These are phyloP conservation scores for Drosophila setosimentum DNA, from an alignment of 2,888 invertebrate genomes.

Conservation along the genomic window DNA sequence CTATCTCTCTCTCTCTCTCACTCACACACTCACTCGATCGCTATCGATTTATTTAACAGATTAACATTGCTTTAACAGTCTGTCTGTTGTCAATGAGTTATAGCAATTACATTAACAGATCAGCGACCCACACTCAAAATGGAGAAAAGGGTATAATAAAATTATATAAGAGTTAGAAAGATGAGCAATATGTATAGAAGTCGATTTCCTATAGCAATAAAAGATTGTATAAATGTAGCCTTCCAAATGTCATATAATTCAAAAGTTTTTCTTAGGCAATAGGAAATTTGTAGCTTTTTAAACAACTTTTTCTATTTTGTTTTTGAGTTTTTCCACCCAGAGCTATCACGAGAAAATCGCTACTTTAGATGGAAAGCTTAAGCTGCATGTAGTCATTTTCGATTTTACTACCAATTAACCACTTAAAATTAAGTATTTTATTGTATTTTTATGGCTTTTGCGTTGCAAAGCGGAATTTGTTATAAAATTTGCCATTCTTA, in stretches of 20 bases:
- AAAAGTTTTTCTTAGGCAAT: background rate
- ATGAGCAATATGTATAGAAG: background rate
- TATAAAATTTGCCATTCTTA: conserved; percentile 11
- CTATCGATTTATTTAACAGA: background rate
- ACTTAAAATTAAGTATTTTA: conserved; percentile 25
- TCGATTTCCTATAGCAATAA: background rate
- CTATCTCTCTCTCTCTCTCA: background rate
- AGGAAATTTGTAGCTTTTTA: background rate
- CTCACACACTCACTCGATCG: background rate
- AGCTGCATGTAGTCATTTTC: background rate
- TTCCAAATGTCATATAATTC: background rate
- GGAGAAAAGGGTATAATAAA: background rate
- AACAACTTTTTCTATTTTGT: background rate
- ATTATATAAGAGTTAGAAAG: too few species aligned
- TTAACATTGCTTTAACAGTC: background rate
- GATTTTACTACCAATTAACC: conserved; percentile 30
- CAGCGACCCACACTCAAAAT: background rate
- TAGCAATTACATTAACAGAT: background rate
- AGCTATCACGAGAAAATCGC: background rate
- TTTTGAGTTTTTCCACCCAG: background rate
- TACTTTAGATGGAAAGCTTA: background rate
- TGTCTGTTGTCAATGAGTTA: background rate
- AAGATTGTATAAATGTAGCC: background rate
- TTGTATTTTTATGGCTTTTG: conserved; percentile 26
- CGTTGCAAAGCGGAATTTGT: conserved; percentile 11